Conservation (phyloP, 2,888 invertebrate genomes). For the Dorcus parallelipipedus region DNA sequence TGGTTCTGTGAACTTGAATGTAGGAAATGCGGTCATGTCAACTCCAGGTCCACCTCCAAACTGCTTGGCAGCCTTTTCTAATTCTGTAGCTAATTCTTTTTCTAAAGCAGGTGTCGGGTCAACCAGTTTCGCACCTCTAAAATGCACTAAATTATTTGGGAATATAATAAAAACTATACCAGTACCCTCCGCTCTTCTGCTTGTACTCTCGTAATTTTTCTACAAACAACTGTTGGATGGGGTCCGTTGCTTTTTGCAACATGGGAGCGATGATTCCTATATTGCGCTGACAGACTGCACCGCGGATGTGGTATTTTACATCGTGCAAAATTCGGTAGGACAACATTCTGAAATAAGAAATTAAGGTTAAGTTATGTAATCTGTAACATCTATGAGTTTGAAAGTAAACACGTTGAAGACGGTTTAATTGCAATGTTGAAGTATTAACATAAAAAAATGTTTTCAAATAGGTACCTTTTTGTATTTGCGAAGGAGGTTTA, state of each 20-base stretch:
- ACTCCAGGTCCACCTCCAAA: constrained; percentile 50
- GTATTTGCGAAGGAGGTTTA: no score
- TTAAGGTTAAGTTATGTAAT: constrained; percentile 23
- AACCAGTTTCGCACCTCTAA: constrained; percentile 78
- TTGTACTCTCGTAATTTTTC: constrained; percentile 91
- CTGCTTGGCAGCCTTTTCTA: constrained; percentile 52
- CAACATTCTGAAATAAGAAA: constrained; percentile 39
- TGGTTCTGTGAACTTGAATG: constrained; percentile 76
- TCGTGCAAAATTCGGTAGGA: constrained; percentile 39
- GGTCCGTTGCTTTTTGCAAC: constrained; percentile 73
- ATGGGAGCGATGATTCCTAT: constrained; percentile 69
- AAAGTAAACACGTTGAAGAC: no score
- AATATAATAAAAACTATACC: not conserved
- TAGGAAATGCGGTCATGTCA: constrained; percentile 88
- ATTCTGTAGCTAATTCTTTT: constrained; percentile 70
- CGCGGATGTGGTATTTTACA: constrained; percentile 36
- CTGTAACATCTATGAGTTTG: no score
- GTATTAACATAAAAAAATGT: constrained; percentile 4
- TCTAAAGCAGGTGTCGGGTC: constrained; percentile 76
- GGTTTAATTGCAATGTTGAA: not conserved
- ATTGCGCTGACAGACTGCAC: constrained; percentile 59
- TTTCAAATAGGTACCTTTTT: no score
- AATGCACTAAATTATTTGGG: not conserved
- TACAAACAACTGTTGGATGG: constrained; percentile 90
- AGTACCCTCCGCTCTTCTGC: constrained; percentile 77